Base-by-base conservation (phyloP, 2,113 vertebrate species). In the Poecilia latipinna region DNA sequence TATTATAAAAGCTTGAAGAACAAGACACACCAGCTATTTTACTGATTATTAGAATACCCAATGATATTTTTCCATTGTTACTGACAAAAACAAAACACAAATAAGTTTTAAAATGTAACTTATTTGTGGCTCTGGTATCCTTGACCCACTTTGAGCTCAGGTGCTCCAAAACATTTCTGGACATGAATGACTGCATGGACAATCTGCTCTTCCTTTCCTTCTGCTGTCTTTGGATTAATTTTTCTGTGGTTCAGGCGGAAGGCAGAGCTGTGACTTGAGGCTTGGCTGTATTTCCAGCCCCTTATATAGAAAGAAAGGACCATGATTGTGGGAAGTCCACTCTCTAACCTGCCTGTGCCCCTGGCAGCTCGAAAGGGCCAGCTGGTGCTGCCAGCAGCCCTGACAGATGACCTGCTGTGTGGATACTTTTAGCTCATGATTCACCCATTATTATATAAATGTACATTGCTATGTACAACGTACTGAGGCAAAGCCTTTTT, bases 351-450 rank as follows among this genome's bases (percentile, higher is more conserved):
- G 86, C 80, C 82, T 79, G 88, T 87, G 80, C 86, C 89, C 82
- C 90, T 92, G 91, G 91, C 90, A 91, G 79, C 80, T 68, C 68
- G 39, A 88, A 82, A 0, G 0, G 77, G 70, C 88, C 92, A 93
- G 91, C 91, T 94, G 93, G 90, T 89, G 51, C 87, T 82, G 82
- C 88, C 91, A 92, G 88, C 88, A 81, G 54, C 79, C 69, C 75
- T 89, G 89, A 90, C 82, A 82, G 88, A 91, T 82, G 84, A 89
- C 92, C 90, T 88, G 90, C 89, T 85, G 90, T 74, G 90, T 3
- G n/a, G 83, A 89, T 86, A 81, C 82, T 92, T 93, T 92, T 91
- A 91, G 90, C 88, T 88, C 82, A 86, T 91, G 92, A 92, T 81
- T 91, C 91, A 90, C 68, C 57, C 72, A 39, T 83, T 82, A 80